Conservation (phyloP, 2,113 vertebrate species). For the Tachysurus fulvidraco region DNA sequence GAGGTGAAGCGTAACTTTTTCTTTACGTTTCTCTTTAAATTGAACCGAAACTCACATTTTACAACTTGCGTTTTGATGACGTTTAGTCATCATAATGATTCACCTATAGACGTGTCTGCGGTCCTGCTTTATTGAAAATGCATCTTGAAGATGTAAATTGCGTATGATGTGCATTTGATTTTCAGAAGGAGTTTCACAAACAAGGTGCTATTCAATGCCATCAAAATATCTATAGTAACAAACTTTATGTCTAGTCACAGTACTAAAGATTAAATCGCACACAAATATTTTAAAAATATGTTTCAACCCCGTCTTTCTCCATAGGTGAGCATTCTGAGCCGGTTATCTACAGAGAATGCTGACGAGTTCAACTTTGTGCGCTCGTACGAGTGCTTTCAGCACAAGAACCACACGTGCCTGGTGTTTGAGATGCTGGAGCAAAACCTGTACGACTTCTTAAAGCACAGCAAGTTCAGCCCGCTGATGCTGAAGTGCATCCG, state of each 20-base stretch:
- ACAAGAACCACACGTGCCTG: conserved; percentile 99
- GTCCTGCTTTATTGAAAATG: neutral
- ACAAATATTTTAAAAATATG: neutral
- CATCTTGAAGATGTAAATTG: neutral
- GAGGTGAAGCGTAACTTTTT: conserved; percentile 73
- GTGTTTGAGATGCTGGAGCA: conserved; percentile 99
- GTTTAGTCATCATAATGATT: neutral
- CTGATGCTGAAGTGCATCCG: conserved; percentile 94
- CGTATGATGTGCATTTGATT: too few relatives aligned
- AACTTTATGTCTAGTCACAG: neutral
- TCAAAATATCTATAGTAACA: neutral
- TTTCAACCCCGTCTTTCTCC: neutral
- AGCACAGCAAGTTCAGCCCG: conserved; percentile 98
- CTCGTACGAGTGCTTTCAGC: conserved; percentile 98
- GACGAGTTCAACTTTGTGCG: conserved; percentile 98
- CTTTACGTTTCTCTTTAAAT: neutral
- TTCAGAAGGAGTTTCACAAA: neutral
- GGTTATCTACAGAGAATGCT: conserved; percentile 93
- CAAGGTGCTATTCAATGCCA: neutral
- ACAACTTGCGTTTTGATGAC: neutral
- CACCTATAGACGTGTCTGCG: neutral
- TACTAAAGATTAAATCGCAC: neutral
- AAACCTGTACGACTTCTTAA: conserved; percentile 97
- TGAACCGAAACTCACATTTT: neutral
- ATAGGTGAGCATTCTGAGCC: conserved; percentile 94